phyloP scores from a whole-genome alignment of 1,140 invertebrate genomes.

The Theocolax elegans region DNA sequence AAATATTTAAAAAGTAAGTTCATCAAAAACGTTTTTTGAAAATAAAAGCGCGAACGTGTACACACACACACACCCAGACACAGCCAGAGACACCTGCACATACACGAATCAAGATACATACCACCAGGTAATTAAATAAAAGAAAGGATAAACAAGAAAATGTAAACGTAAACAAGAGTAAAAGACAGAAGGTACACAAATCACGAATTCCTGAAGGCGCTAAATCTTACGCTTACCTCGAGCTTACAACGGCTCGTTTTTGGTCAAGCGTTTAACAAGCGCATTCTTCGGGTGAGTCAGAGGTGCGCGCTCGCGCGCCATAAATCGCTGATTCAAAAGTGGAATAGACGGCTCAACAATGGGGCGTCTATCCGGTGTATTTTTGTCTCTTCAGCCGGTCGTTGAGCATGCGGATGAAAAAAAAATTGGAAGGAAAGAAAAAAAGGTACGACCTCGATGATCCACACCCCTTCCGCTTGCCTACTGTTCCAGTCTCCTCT shows the following conservation, averaged over 20 bases:
- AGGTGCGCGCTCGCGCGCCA: not conserved
- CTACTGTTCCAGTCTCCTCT: not conserved
- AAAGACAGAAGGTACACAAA: no score
- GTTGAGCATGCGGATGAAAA: not conserved
- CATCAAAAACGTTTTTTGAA: no score
- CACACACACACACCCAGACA: no score
- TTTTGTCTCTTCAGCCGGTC: constrained; percentile 11
- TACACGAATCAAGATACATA: no score
- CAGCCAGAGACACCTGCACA: no score
- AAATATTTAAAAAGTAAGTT: no score
- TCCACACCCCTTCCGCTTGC: constrained; percentile 30
- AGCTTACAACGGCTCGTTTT: not conserved
- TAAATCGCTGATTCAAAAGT: constrained; percentile 30
- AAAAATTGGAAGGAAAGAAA: not conserved
- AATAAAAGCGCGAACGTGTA: no score
- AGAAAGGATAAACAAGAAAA: no score
- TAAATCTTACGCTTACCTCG: not conserved
- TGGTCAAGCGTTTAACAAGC: constrained; percentile 28
- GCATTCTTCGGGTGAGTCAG: constrained; percentile 28
- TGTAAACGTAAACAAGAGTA: no score
- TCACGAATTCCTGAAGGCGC: not conserved
- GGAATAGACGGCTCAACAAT: constrained; percentile 19
- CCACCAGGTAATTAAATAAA: no score
- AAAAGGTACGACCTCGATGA: constrained; percentile 20
- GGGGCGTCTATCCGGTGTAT: constrained; percentile 28